Conservation (phyloP, 2,113 vertebrate species). For the Pelecanus crispus region DNA sequence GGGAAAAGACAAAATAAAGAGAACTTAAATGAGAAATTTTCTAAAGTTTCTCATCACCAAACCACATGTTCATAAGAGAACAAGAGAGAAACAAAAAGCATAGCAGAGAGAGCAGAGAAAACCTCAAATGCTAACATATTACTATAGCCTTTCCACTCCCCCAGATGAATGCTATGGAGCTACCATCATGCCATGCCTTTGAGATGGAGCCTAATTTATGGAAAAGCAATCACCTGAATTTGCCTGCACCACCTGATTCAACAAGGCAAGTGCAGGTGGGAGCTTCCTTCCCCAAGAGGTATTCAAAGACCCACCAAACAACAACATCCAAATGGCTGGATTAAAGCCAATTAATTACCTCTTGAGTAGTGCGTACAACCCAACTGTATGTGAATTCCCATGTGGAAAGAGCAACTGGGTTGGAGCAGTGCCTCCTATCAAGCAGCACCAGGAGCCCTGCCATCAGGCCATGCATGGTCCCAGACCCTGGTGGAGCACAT, state of each 20-base stretch:
- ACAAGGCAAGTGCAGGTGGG: neutral
- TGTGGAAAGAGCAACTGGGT: neutral
- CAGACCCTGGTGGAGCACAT: neutral
- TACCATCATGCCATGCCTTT: neutral
- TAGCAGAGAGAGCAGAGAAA: neutral
- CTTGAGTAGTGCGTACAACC: neutral
- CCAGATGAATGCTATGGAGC: neutral
- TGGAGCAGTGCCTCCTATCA: neutral
- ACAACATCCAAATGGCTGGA: neutral
- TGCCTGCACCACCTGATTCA: neutral
- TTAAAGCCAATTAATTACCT: neutral
- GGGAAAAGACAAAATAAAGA: neutral
- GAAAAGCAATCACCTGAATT: neutral
- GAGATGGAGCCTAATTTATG: neutral
- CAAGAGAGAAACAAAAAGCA: neutral
- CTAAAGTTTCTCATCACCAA: neutral
- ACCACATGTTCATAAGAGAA: neutral
- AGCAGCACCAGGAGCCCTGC: neutral
- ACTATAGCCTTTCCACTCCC: neutral
- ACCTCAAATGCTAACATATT: neutral
- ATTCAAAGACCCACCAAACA: neutral
- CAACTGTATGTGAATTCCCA: neutral
- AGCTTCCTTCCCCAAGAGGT: neutral
- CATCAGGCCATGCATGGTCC: neutral
- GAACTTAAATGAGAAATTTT: neutral